Evolutionary conservation across 2,888 invertebrate species (phyloP), one percentile per base, ranked within the genome.

Genomic region (Spisula subtruncata): DNA sequence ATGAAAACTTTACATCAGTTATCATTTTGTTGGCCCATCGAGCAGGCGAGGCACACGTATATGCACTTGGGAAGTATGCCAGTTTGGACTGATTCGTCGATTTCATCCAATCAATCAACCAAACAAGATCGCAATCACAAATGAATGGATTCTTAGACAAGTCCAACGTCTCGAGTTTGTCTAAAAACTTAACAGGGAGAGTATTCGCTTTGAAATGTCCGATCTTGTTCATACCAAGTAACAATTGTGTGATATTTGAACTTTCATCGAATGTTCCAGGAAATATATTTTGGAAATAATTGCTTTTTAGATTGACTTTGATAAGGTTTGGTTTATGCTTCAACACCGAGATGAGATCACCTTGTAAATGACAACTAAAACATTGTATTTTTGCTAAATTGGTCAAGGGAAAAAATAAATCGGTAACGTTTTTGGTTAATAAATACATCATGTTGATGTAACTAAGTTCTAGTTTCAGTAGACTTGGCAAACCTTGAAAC

Each of bases 31-130:
- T 83, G 6, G 46, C 12, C 46, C 32, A 41, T 41, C 41, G 14
- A 5, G 66, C 0, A 20, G 83, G 83, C 4, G 16, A 35, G 10
- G 66, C 35, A 41, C 83, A 83, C 0, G 10, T 41, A 25, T 83
- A 83, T n/a, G 16, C 46, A 14, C 35, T 10, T n/a, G 83, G 83
- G 46, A 41, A 83, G 14, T 14, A n/a, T 46, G 16, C 0, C 75
- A 25, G n/a, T 46, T n/a, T n/a, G 1, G 75, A 75, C 56, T 35
- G 56, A 35, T 82, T 60, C 60, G 82, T 32, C 20, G 82, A 0
- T 35, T 60, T 56, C 10, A 82, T 35, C 82, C 82, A 82, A 5
- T 54, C 32, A 12, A 82, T 82, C 18, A 82, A 82, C 82, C 82
- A 82, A 10, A 20, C 60, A 16, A 82, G 60, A 35, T 82, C 35